phyloP scores from a whole-genome alignment of 2,888 invertebrate species.

The Rotaria macrura region DNA sequence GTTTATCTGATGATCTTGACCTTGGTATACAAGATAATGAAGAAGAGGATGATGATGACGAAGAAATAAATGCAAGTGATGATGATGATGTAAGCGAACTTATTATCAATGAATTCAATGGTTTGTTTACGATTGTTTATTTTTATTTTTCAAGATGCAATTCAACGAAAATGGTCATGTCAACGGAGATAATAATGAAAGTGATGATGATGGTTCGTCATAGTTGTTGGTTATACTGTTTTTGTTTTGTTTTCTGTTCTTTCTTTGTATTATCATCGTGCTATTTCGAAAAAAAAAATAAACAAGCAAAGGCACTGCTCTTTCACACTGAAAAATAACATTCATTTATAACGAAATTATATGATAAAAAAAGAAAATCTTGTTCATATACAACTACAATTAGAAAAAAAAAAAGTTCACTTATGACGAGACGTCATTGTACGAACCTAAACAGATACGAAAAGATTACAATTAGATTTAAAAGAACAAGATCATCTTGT shows the following conservation, averaged over 20 bases:
- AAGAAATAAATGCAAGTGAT: slow-evolving; percentile 21
- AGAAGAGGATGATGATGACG: slow-evolving; percentile 19
- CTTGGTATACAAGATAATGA: slow-evolving; percentile 23
- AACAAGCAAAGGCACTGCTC: background rate
- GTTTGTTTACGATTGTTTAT: background rate
- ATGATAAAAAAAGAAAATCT: no score
- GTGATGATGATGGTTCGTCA: background rate
- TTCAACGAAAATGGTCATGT: background rate
- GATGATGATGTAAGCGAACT: background rate
- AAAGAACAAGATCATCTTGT: background rate
- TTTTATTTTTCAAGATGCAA: background rate
- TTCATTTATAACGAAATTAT: background rate
- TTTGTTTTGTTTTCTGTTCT: slow-evolving; percentile 1
- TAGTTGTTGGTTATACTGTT: background rate
- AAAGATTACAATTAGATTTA: background rate
- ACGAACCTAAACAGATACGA: background rate
- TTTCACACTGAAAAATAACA: background rate
- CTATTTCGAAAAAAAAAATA: background rate
- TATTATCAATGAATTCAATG: background rate
- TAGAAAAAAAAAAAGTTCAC: background rate
- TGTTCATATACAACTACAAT: no score
- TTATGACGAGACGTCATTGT: background rate
- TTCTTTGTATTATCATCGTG: background rate
- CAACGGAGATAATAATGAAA: background rate
- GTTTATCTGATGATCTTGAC: slow-evolving; percentile 34